Conservation (phyloP, 1,140 invertebrate genomes). For the Penaeus indicus region DNA sequence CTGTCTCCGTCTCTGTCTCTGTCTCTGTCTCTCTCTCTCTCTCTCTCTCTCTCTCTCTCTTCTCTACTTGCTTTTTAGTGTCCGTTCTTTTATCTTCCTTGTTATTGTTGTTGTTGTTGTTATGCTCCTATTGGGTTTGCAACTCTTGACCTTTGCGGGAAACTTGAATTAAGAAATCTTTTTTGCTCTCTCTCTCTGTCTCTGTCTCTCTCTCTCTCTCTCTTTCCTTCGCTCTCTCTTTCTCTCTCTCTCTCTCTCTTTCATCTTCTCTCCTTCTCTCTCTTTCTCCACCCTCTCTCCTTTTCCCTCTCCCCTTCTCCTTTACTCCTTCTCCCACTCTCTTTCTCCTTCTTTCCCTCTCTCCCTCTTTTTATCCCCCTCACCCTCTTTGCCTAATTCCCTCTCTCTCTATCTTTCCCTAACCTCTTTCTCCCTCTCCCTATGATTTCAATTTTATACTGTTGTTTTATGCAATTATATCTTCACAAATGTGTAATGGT, state of each 20-base stretch:
- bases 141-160: too few species aligned
- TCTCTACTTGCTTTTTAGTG: too few species aligned
- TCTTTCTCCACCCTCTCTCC: background rate
- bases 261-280: background rate
- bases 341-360: slow-evolving; percentile 10
- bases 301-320: slow-evolving; percentile 10
- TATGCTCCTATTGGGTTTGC: too few species aligned
- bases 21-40: background rate
- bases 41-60: background rate
- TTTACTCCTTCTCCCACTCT: too few species aligned
- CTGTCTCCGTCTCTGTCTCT: background rate
- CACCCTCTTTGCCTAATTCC: background rate
- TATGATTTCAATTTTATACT: background rate
- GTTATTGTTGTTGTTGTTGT: too few species aligned
- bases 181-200: background rate
- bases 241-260: slow-evolving; percentile 7
- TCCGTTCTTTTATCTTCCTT: too few species aligned
- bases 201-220: background rate
- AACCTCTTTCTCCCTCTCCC: background rate
- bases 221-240: background rate
- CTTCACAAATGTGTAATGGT: too few species aligned
- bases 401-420: too few species aligned
- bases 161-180: too few species aligned
- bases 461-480: background rate
- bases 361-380: slow-evolving; percentile 4